Conservation (phyloP, 1,140 invertebrate species). For the Brachionus calyciflorus region DNA sequence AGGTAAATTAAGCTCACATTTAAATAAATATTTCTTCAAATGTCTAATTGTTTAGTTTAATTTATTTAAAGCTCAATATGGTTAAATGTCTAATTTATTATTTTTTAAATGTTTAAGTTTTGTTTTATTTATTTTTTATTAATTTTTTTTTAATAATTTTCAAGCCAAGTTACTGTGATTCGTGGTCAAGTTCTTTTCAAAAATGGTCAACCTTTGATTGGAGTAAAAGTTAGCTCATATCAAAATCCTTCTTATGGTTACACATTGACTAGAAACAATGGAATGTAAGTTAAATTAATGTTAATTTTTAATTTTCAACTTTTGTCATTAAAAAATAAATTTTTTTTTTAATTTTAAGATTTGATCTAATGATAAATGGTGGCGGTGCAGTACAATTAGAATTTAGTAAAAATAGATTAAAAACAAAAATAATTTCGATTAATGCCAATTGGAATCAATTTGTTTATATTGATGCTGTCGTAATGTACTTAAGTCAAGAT, state of each 20-base stretch:
- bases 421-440: constrained; percentile 80
- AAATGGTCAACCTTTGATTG: constrained; percentile 84
- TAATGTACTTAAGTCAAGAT: constrained; percentile 49
- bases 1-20: constrained; percentile 17
- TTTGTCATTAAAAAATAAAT: neutral
- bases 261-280: constrained; percentile 83
- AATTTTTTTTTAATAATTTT: constrained; percentile 51
- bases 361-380: constrained; percentile 93
- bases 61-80: neutral
- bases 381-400: constrained; percentile 89
- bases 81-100: constrained; percentile 15
- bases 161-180: constrained; percentile 89
- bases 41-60: constrained; percentile 37
- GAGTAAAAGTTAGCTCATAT: constrained; percentile 88
- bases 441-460: constrained; percentile 94
- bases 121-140: neutral
- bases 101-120: neutral
- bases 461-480: constrained; percentile 59
- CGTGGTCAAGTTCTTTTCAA: constrained; percentile 84
- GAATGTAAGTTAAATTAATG: constrained; percentile 79
- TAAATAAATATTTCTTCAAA: constrained; percentile 7
- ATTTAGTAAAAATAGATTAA: constrained; percentile 87
- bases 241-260: constrained; percentile 85
- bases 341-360: constrained; percentile 66
- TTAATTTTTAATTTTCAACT: constrained; percentile 50